Percentiles rank a stretch among this genome's conserved stretches.
phyloP scores from a whole-genome alignment of 1,140 invertebrate genomes.

The Drosophila busckii region DNA sequence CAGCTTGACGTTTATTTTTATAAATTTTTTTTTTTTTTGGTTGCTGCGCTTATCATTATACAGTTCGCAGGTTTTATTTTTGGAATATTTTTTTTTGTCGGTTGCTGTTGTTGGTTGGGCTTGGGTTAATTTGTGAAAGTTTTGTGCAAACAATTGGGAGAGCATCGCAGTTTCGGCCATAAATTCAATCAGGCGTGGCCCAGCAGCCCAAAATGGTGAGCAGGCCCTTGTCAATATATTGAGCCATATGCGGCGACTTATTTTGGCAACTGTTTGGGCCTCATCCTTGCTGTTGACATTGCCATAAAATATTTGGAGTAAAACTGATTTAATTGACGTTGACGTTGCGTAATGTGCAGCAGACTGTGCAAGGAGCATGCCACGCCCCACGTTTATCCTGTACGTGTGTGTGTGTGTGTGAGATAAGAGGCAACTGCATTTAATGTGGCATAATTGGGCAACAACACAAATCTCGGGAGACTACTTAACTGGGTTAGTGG shows the following conservation, averaged over 20 bases:
- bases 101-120: too few species aligned
- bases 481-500: slow-evolving; percentile 69
- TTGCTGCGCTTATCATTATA: slow-evolving; percentile 38
- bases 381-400: too few species aligned
- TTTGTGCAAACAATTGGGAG: slow-evolving; percentile 69
- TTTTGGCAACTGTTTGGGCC: neutral
- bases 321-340: slow-evolving; percentile 76
- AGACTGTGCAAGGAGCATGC: slow-evolving; percentile 1
- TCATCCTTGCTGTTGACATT: slow-evolving; percentile 53
- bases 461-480: slow-evolving; percentile 27
- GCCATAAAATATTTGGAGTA: slow-evolving; percentile 72
- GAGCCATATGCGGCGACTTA: slow-evolving; percentile 1
- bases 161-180: slow-evolving; percentile 43
- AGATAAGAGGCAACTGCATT: slow-evolving; percentile 57
- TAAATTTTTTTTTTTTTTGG: slow-evolving; percentile 19
- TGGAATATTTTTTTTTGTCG: neutral
- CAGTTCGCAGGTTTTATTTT: slow-evolving; percentile 46
- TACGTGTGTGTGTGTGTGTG: too few species aligned
- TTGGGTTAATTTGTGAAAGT: slow-evolving; percentile 74
- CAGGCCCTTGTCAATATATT: slow-evolving; percentile 56
- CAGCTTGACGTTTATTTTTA: slow-evolving; percentile 3
- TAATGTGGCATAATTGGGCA: slow-evolving; percentile 73
- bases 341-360: slow-evolving; percentile 64
- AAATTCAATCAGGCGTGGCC: slow-evolving; percentile 74
- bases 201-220: slow-evolving; percentile 27